Evolutionary conservation across 2,113 vertebrate species (phyloP), one percentile per base, ranked within the genome.

Genomic region (Melanerpes formicivorus): DNA sequence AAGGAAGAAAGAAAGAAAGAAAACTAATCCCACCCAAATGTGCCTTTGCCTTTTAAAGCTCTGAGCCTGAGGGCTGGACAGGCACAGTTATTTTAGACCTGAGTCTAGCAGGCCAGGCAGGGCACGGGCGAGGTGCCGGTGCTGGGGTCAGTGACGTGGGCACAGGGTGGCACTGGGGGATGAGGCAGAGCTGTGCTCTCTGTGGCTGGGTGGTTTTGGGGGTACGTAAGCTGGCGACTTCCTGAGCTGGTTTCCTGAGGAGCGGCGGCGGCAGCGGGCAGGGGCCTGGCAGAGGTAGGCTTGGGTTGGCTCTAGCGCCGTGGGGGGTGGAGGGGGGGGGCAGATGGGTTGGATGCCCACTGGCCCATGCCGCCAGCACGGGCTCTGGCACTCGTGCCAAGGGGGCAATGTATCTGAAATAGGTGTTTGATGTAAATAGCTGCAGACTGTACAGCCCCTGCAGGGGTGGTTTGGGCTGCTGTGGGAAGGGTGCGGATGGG

Each of bases 21-120:
- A 14, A 22, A 55, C 0, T 58, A 26, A 9, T 0, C 6, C 17
- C 54, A 18, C 50, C 70, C 23, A 65, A 90, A 85, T 48, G 44
- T 80, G 70, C 73, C 75, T 90, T 89, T 86, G 86, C 87, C 92
- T 95, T 95, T 93, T 94, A 91, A 93, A 96, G 92, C 85, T 59
- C 52, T 65, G 34, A 18, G 77, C 79, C 79, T 1, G 0, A 54
- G 70, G 48, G 83, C 74, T 26, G 90, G 60, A 18, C 13, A 11
- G 2, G 22, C 3, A 1, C 26, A 78, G 80, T 18, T 71, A 44
- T 72, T 92, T 73, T 58, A 70, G 76, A 74, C 17, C 4, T 1
- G 69, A 11, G 37, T 65, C 29, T 18, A 5, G 48, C 89, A 26
- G 64, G 71, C 58, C 21, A 11, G 40, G 81, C 34, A 6, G 32